Percentiles rank a stretch among this genome's conserved stretches.
phyloP scores from a whole-genome alignment of 2,797 vertebrate species.

The Eutrigla gurnardus region DNA sequence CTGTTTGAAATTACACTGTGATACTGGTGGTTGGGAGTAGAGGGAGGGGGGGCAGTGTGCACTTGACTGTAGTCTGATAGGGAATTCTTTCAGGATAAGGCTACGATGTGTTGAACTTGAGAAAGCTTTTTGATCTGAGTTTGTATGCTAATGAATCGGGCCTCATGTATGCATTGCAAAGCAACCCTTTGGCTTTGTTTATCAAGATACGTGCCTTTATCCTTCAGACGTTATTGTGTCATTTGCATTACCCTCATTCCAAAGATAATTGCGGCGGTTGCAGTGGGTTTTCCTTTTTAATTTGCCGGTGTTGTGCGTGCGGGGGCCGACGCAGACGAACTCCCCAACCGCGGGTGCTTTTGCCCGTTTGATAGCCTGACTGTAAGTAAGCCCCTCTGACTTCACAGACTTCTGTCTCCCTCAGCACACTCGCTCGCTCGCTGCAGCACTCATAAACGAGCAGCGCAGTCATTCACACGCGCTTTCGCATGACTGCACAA shows the following conservation, averaged over 20 bases:
- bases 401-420: slow-evolving; percentile 67
- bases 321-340: slow-evolving; percentile 26
- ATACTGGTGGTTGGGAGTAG: slow-evolving; percentile 52
- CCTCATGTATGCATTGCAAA: slow-evolving; percentile 55
- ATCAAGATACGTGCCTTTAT: slow-evolving; percentile 53
- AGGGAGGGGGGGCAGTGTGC: slow-evolving; percentile 7
- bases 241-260: slow-evolving; percentile 52
- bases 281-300: slow-evolving; percentile 28
- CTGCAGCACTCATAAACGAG: slow-evolving; percentile 64
- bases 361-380: slow-evolving; percentile 60
- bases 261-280: slow-evolving; percentile 38
- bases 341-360: slow-evolving; percentile 44
- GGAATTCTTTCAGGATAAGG: slow-evolving; percentile 62
- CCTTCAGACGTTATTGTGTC: slow-evolving; percentile 52
- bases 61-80: slow-evolving; percentile 60
- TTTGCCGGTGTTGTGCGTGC: slow-evolving; percentile 36
- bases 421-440: slow-evolving; percentile 45
- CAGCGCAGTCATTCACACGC: slow-evolving; percentile 71
- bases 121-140: slow-evolving; percentile 72
- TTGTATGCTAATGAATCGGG: slow-evolving; percentile 69
- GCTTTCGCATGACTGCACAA: slow-evolving; percentile 75
- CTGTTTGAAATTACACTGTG: slow-evolving; percentile 69
- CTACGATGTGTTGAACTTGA: slow-evolving; percentile 63
- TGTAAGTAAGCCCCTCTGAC: slow-evolving; percentile 57
- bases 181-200: slow-evolving; percentile 55